Conservation (phyloP, 92 coral and sea anemone genomes). For the Actinernus sp. region DNA sequence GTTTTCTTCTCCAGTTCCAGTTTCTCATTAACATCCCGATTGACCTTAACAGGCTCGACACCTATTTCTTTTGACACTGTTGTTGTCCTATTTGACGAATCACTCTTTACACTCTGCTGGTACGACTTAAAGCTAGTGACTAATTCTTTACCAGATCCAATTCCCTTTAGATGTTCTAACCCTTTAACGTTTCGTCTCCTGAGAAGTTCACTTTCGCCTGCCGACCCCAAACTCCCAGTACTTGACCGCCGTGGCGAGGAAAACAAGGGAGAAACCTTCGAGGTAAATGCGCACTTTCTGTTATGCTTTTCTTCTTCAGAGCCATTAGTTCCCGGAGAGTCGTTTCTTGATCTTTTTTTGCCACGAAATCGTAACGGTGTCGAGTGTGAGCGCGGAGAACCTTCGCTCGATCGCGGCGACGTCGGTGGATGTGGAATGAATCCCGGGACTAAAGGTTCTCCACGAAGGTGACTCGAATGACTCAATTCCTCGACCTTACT, state of each 20-base stretch:
- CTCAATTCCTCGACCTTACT: background rate
- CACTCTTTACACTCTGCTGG: slow-evolving; percentile 53
- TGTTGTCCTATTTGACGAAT: background rate
- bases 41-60: slow-evolving; percentile 33
- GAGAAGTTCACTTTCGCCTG: slow-evolving; percentile 28
- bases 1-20: too few relatives aligned
- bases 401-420: slow-evolving; percentile 53
- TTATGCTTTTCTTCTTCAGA: slow-evolving; percentile 73
- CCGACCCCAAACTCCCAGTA: slow-evolving; percentile 26
- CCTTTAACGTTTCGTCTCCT: slow-evolving; percentile 64
- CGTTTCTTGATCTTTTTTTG: slow-evolving; percentile 64
- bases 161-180: slow-evolving; percentile 66
- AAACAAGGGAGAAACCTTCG: slow-evolving; percentile 44
- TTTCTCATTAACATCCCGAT: slow-evolving; percentile 17
- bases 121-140: slow-evolving; percentile 56
- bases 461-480: slow-evolving; percentile 6
- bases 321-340: slow-evolving; percentile 80
- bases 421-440: slow-evolving; percentile 88
- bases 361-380: slow-evolving; percentile 48
- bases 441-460: slow-evolving; percentile 17
- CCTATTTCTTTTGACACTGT: slow-evolving; percentile 11
- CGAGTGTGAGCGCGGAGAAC: slow-evolving; percentile 45
- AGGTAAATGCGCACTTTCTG: slow-evolving; percentile 53
- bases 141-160: slow-evolving; percentile 58
- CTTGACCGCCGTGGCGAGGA: slow-evolving; percentile 59